Base-by-base conservation (phyloP, 2,113 vertebrate genomes). In the Dinomys branickii region DNA sequence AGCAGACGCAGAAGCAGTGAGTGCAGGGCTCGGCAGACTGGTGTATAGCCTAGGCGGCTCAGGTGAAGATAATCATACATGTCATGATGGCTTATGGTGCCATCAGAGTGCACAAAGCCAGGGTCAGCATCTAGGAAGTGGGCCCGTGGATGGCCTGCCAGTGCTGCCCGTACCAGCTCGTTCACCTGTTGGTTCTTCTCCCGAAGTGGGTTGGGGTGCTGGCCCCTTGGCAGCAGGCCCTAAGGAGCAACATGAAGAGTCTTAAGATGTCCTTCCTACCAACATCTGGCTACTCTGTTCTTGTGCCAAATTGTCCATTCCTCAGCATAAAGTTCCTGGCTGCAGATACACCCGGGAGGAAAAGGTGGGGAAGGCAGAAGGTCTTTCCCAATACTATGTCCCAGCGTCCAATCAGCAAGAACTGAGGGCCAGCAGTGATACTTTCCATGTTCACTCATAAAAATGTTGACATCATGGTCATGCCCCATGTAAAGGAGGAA, bases 61-160 rank as follows among this genome's bases (percentile, higher is more conserved):
- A 99, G 99, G 90, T 99, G 99, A 94, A 99, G 99, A 98, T 99
- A 99, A 95, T 99, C 99, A 0, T 99, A 99, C 99, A 99, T 99
- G 97, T 99, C 99, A 77, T 99, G 99, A 97, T 99, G 99, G 85
- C 99, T 99, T 97, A 99, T 99, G 98, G 98, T 99, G 35, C 99
- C 99, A 6, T 99, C 99, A 0, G 99, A 99, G 85, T 99, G 99
- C 96, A 99, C 98, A 5, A 99, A 99, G 56, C 99, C 99, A 1
- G 99, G 99, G 92, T 99, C 99, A 16, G 99, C 98, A 7, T 99
- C 98, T 41, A 99, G 96, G 97, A 99, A 99, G 69, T 99, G 98
- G 78, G 99, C 98, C 0, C 99, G 98, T 24, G 99, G 98, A 24
- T 99, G 97, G 44, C 98, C 96, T 0, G 97, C 97, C 78, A 99